Evolutionary conservation across 2,888 invertebrate genomes (phyloP).

Genomic region (Campoletis raptor): DNA sequence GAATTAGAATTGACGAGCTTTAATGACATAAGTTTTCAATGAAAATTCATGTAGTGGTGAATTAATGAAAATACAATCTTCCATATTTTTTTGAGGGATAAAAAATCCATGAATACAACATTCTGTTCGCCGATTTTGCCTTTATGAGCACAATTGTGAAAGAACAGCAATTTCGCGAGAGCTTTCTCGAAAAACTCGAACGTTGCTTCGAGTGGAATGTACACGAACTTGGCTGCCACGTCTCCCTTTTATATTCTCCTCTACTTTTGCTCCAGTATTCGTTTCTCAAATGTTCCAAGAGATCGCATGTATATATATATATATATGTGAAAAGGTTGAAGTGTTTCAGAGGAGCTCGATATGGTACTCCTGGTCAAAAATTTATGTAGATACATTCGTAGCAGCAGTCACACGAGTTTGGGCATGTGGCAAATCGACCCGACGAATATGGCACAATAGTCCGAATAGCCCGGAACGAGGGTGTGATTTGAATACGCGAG

Average conservation of each 20-base stretch:
- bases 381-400: conserved; percentile 43
- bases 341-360: conserved; percentile 19
- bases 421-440: not conserved
- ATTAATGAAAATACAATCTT: not conserved
- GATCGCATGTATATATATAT: not conserved
- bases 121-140: not conserved
- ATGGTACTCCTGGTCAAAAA: conserved; percentile 26
- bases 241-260: conserved; percentile 14
- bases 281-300: not conserved
- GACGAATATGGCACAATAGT: conserved; percentile 41
- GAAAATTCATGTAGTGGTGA: not conserved
- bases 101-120: not conserved
- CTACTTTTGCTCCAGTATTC: conserved; percentile 1
- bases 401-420: not conserved
- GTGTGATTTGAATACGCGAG: not conserved
- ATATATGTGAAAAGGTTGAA: not conserved
- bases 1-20: not conserved
- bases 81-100: not conserved
- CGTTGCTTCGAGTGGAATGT: conserved; percentile 49
- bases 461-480: not conserved
- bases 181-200: conserved; percentile 37
- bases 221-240: conserved; percentile 28
- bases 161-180: conserved; percentile 50
- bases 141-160: conserved; percentile 25
- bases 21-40: not conserved